Conservation (phyloP, 2,113 vertebrate genomes). For the Brienomyrus brachyistius region DNA sequence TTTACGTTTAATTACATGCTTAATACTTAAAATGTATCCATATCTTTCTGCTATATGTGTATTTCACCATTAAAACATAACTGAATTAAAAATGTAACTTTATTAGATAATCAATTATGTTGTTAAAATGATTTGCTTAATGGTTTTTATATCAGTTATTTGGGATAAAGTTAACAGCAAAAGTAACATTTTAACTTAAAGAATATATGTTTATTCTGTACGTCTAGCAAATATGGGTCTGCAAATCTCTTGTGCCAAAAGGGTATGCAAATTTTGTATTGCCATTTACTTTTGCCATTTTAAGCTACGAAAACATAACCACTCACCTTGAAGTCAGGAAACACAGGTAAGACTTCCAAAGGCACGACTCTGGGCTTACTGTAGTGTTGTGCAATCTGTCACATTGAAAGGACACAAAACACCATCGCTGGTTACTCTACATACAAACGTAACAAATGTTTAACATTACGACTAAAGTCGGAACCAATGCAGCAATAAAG, state of each 20-base stretch:
- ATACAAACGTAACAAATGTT: background rate
- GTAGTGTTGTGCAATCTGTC: constrained; percentile 79
- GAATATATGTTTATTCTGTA: background rate
- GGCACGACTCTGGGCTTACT: constrained; percentile 88
- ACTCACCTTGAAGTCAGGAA: constrained; percentile 87
- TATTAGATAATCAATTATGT: background rate
- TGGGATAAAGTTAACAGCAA: background rate
- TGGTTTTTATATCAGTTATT: background rate
- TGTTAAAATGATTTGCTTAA: background rate
- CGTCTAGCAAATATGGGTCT: background rate
- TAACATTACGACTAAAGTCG: background rate
- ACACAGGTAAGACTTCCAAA: constrained; percentile 80
- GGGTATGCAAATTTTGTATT: background rate
- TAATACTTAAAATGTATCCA: background rate
- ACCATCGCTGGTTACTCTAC: background rate
- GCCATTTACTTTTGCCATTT: background rate
- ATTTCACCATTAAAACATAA: background rate
- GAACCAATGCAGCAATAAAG: background rate
- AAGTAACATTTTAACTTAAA: background rate
- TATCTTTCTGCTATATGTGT: background rate
- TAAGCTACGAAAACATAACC: background rate
- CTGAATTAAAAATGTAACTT: background rate
- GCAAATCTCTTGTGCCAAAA: background rate
- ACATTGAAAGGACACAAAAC: constrained; percentile 12
- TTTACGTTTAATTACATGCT: background rate